Percentiles rank a stretch among this genome's conserved stretches.
phyloP scores from a whole-genome alignment of 2,888 invertebrate species.

The Nebria salina region DNA sequence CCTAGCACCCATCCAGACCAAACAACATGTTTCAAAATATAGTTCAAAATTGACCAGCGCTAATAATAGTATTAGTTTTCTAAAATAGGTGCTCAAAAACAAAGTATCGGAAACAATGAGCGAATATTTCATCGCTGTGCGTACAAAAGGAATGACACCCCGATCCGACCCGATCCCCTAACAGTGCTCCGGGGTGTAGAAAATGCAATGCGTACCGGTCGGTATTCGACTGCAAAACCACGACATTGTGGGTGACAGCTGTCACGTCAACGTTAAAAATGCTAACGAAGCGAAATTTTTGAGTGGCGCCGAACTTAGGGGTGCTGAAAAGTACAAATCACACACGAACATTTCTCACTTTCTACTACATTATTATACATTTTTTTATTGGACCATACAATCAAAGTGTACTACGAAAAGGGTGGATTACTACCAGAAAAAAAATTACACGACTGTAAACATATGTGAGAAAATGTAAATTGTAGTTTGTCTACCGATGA shows the following conservation, averaged over 20 bases:
- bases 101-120: slow-evolving; percentile 46
- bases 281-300: slow-evolving; percentile 60
- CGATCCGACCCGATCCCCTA: background rate
- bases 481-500: background rate
- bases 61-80: too few relatives aligned
- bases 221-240: slow-evolving; percentile 62
- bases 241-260: slow-evolving; percentile 64
- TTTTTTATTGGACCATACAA: too few relatives aligned
- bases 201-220: slow-evolving; percentile 49
- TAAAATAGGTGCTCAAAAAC: slow-evolving; percentile 20
- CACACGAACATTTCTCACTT: slow-evolving; percentile 11
- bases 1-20: background rate
- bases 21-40: background rate
- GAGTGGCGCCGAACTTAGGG: slow-evolving; percentile 36
- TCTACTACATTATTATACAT: background rate
- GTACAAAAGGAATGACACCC: slow-evolving; percentile 5
- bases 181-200: background rate
- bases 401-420: too few relatives aligned
- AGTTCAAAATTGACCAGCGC: too few relatives aligned
- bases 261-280: slow-evolving; percentile 60
- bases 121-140: slow-evolving; percentile 30
- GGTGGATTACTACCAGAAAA: too few relatives aligned
- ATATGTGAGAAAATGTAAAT: background rate
- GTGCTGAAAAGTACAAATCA: slow-evolving; percentile 27
- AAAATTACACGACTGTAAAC: background rate